Percentiles rank a stretch among this genome's conserved stretches.
These are phyloP conservation scores for Tetraodon nigroviridis DNA, from an alignment of 2,113 vertebrate species.

Conservation along the genomic window DNA sequence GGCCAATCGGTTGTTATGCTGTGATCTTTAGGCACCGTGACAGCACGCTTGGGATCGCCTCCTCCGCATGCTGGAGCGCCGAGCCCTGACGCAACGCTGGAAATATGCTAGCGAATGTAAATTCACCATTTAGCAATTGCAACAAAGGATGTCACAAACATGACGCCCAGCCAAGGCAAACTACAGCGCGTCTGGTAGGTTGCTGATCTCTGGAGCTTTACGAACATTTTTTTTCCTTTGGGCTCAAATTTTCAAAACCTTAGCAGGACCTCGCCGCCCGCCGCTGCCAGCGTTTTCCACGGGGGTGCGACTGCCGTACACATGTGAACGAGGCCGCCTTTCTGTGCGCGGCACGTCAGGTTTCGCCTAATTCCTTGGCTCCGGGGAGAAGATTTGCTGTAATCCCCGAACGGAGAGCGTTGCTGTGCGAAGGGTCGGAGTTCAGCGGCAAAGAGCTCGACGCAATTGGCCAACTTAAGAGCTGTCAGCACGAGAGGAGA, in stretches of 20 bases:
- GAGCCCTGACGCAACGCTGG: neutral
- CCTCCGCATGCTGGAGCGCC: constrained; percentile 2
- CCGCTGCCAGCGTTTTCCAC: constrained; percentile 44
- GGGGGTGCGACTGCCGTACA: constrained; percentile 19
- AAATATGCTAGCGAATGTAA: constrained; percentile 12
- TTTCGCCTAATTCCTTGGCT: constrained; percentile 53
- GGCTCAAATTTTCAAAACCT: constrained; percentile 45
- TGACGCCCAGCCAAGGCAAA: constrained; percentile 4
- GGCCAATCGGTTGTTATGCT: constrained; percentile 36
- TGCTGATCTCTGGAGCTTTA: neutral
- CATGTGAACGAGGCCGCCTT: constrained; percentile 13
- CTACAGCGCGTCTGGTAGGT: constrained; percentile 11
- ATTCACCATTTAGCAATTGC: neutral
- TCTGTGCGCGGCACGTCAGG: constrained; percentile 33
- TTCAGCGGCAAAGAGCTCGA: constrained; percentile 55
- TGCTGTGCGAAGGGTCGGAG: constrained; percentile 54
- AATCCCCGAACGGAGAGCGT: constrained; percentile 65
- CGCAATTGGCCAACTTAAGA: constrained; percentile 58
- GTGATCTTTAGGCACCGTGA: constrained; percentile 31
- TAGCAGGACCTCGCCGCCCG: constrained; percentile 41
- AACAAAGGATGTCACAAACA: constrained; percentile 1
- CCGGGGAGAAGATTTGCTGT: constrained; percentile 66
- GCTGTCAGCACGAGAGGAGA: constrained; percentile 59
- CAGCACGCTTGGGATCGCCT: constrained; percentile 16
- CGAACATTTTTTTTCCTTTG: constrained; percentile 15